Conservation (phyloP, 2,888 invertebrate species). For the Cantharis nigra region DNA sequence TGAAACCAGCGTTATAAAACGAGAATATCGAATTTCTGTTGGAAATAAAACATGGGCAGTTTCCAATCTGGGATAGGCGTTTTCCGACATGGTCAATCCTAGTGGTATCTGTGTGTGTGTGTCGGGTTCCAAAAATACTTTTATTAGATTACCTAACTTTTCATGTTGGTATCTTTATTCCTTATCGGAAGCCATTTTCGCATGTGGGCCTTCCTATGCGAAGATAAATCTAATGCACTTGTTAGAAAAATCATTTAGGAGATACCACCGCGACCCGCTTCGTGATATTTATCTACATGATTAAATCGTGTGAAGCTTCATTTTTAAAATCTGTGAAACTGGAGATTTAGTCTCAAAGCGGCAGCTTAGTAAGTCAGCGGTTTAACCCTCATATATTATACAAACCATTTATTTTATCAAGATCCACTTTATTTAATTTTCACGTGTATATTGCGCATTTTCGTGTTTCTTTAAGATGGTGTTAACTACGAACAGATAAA, state of each 20-base stretch:
- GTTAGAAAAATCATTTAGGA: not conserved
- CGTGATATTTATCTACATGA: not conserved
- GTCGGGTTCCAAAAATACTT: not conserved
- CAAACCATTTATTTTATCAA: not conserved
- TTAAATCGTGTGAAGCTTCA: not conserved
- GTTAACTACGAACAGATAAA: not conserved
- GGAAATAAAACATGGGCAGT: not conserved
- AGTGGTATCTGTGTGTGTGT: not conserved
- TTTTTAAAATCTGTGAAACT: not conserved
- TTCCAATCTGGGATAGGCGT: not conserved
- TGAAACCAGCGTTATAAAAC: not conserved
- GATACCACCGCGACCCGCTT: not conserved
- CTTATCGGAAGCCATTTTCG: not conserved
- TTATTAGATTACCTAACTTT: not conserved
- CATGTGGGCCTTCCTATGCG: not conserved
- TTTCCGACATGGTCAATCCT: not conserved
- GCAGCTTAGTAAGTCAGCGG: not conserved
- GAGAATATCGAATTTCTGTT: not conserved
- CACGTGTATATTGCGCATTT: not conserved
- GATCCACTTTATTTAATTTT: not conserved
- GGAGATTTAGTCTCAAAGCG: not conserved
- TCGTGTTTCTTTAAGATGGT: no score
- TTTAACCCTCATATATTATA: not conserved
- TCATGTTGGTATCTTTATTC: not conserved
- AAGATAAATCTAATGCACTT: not conserved